A percentile compares a stretch with the other conserved stretches of the same genome.
These are phyloP conservation scores for Coendou prehensilis DNA, from an alignment of 2,797 vertebrate genomes.

Conservation along the genomic window DNA sequence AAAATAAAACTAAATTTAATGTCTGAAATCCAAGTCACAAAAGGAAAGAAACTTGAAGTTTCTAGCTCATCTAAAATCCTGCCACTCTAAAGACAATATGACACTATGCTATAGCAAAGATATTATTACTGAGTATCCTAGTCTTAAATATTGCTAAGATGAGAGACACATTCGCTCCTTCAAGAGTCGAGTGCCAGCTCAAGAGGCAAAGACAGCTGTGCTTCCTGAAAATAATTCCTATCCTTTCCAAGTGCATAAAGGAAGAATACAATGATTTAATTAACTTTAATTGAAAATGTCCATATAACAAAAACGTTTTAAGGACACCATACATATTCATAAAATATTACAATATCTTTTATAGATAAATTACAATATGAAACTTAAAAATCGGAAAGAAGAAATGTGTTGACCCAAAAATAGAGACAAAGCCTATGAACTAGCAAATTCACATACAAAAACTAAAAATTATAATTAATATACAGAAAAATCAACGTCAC, in stretches of 20 bases:
- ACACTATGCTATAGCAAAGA: not conserved
- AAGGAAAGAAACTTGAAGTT: slow-evolving; percentile 35
- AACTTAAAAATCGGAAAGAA: slow-evolving; percentile 13
- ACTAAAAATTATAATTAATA: not conserved
- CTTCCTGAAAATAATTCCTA: not conserved
- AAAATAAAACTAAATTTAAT: slow-evolving; percentile 56
- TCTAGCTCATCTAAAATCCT: slow-evolving; percentile 9
- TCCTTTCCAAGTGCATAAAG: not conserved
- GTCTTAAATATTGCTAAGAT: not conserved
- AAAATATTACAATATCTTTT: slow-evolving; percentile 1
- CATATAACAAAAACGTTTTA: not conserved
- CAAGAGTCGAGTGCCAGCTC: not conserved
- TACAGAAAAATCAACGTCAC: not conserved
- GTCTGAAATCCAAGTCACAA: slow-evolving; percentile 14
- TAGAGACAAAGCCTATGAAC: not conserved
- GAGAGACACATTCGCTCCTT: not conserved
- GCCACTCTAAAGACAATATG: not conserved
- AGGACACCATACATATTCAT: not conserved
- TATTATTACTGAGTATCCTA: not conserved
- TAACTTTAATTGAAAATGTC: slow-evolving; percentile 3
- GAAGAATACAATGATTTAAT: not conserved
- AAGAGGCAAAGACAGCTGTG: not conserved
- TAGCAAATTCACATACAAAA: slow-evolving; percentile 15
- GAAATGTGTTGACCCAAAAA: not conserved
- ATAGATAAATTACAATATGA: not conserved